Conservation (phyloP, 2,797 vertebrate genomes). For the Oreortyx pictus region DNA sequence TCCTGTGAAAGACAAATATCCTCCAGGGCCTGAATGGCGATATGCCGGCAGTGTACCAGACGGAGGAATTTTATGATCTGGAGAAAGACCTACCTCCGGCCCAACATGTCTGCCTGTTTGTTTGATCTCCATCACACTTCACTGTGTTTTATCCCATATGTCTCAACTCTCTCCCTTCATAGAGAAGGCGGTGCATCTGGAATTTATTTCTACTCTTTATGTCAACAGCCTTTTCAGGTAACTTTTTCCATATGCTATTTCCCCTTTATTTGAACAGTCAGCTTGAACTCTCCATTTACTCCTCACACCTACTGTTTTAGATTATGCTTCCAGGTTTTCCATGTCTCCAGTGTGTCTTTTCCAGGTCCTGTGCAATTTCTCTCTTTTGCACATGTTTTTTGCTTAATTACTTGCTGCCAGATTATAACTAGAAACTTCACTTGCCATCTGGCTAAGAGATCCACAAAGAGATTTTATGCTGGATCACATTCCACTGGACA, state of each 20-base stretch:
- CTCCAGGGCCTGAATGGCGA: neutral
- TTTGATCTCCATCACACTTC: conserved; percentile 51
- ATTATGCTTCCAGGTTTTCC: conserved; percentile 7
- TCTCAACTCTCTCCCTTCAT: neutral
- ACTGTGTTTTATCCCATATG: neutral
- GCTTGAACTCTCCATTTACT: neutral
- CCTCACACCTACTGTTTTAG: conserved; percentile 28
- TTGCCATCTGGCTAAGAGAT: neutral
- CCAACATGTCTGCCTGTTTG: neutral
- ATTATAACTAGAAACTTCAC: neutral
- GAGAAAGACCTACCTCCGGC: neutral
- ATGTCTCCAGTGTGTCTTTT: neutral
- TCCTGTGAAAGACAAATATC: neutral
- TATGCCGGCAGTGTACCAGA: neutral
- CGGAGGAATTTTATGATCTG: conserved; percentile 32
- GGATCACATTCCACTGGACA: neutral
- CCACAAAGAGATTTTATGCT: neutral
- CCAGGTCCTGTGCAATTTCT: neutral
- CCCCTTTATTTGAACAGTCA: neutral
- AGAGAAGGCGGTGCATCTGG: neutral
- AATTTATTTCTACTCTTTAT: conserved; percentile 48
- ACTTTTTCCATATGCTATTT: conserved; percentile 52
- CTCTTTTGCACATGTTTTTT: neutral
- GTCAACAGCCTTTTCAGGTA: conserved; percentile 37
- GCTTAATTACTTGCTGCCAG: neutral